Percentiles rank a stretch among this genome's conserved stretches.
Evolutionary conservation across 2,113 vertebrate species (phyloP).

Genomic region (Malaclemys terrapin): DNA sequence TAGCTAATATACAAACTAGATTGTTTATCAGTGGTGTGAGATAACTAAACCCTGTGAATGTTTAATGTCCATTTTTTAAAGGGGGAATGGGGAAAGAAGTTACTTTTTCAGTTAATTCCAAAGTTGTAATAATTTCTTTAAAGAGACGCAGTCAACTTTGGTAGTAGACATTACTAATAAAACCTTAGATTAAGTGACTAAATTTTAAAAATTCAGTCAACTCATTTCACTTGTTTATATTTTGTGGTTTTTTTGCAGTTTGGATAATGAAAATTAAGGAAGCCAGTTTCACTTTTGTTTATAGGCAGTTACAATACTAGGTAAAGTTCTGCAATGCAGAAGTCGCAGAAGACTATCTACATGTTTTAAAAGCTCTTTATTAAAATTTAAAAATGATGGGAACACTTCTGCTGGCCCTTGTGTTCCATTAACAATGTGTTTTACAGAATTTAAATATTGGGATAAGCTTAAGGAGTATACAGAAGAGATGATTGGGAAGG

Average conservation of each 20-base stretch:
- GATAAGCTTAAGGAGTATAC: not conserved
- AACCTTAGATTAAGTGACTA: not conserved
- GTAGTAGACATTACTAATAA: not conserved
- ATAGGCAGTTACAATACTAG: too few species aligned
- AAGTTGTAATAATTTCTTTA: not conserved
- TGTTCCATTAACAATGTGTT: not conserved
- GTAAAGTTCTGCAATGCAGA: not conserved
- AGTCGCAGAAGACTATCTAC: not conserved
- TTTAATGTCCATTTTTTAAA: not conserved
- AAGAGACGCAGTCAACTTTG: not conserved
- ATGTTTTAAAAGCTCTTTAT: not conserved
- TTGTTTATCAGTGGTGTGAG: not conserved
- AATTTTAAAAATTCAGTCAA: not conserved
- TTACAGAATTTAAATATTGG: not conserved
- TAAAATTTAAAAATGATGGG: not conserved
- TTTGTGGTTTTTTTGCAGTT: not conserved
- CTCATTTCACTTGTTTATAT: not conserved
- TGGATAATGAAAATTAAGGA: not conserved
- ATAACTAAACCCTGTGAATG: fast-evolving
- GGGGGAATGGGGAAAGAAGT: not conserved
- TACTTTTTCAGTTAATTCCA: not conserved
- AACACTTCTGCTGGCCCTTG: not conserved
- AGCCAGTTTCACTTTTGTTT: not conserved
- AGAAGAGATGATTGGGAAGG: not conserved
- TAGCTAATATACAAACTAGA: fast-evolving